These are phyloP conservation scores for Pyrgilauda ruficollis DNA, from an alignment of 2,113 vertebrate genomes.

Conservation along the genomic window DNA sequence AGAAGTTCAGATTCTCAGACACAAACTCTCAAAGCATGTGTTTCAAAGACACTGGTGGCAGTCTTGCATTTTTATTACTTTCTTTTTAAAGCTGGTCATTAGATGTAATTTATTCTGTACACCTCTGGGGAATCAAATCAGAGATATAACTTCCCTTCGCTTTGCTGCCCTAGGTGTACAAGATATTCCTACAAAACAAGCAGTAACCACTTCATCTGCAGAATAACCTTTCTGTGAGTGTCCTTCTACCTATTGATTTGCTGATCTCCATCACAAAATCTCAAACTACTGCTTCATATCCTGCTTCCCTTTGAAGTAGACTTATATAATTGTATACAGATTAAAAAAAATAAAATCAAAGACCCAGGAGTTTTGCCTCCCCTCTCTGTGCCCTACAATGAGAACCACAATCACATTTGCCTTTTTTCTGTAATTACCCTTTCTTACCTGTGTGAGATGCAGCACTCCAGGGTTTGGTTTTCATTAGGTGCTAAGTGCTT, in stretches of 20 bases:
- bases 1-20: not conserved
- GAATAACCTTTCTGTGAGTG: not conserved
- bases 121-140: not conserved
- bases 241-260: slow-evolving; percentile 5
- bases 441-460: not conserved
- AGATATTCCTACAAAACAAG: not conserved
- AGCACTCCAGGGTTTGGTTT: not conserved
- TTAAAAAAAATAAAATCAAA: not conserved
- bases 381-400: not conserved
- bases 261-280: slow-evolving; percentile 3
- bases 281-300: slow-evolving; percentile 25
- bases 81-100: not conserved
- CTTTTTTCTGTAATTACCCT: slow-evolving; percentile 33
- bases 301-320: slow-evolving; percentile 47
- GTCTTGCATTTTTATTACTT: not conserved
- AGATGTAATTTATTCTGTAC: not conserved
- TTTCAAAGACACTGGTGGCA: not conserved
- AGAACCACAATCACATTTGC: slow-evolving; percentile 16
- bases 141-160: not conserved
- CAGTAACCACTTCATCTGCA: slow-evolving; percentile 12
- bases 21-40: not conserved
- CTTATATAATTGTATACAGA: not conserved
- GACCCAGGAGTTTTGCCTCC: not conserved
- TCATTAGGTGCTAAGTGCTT: slow-evolving; percentile 6
- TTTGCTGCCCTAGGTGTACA: not conserved